Evolutionary conservation across 2,888 invertebrate genomes (phyloP).

Genomic region (Chalcosyrphus nemorum): DNA sequence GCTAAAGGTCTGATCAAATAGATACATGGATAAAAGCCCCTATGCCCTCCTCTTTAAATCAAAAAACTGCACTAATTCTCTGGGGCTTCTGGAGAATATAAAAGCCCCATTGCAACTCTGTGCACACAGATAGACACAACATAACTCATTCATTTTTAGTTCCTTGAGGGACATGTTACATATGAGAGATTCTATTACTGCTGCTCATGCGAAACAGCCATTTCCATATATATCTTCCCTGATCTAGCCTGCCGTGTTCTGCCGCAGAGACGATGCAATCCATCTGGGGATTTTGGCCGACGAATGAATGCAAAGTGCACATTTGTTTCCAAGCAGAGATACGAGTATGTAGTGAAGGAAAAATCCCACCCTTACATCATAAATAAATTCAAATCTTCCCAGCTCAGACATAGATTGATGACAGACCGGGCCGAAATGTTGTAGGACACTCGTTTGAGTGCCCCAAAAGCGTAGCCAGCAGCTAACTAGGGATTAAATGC

Average conservation of each 20-base stretch:
- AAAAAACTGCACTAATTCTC: constrained; percentile 28
- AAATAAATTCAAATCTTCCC: constrained; percentile 65
- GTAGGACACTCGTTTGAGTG: constrained; percentile 21
- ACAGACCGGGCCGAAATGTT: constrained; percentile 29
- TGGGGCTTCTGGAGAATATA: neutral
- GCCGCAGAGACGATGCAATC: constrained; percentile 31
- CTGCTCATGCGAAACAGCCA: constrained; percentile 40
- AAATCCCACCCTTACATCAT: constrained; percentile 46
- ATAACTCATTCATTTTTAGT: constrained; percentile 57
- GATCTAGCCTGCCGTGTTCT: constrained; percentile 1
- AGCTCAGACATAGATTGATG: constrained; percentile 54
- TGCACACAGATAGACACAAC: constrained; percentile 22
- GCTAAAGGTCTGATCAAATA: constrained; percentile 38
- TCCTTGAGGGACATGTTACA: constrained; percentile 54
- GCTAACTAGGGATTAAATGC: constrained; percentile 49
- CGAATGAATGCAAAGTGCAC: constrained; percentile 65
- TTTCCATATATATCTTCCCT: constrained; percentile 13
- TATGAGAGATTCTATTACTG: constrained; percentile 57
- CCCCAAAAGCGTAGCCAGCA: constrained; percentile 22
- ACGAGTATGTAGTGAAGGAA: neutral
- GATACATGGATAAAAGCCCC: constrained; percentile 13
- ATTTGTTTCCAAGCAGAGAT: constrained; percentile 43
- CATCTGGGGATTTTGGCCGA: constrained; percentile 59
- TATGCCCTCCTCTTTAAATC: neutral
- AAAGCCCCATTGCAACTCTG: constrained; percentile 6